These are phyloP conservation scores for Marcusenius ussheri DNA, from an alignment of 2,113 vertebrate genomes.

Conservation along the genomic window DNA sequence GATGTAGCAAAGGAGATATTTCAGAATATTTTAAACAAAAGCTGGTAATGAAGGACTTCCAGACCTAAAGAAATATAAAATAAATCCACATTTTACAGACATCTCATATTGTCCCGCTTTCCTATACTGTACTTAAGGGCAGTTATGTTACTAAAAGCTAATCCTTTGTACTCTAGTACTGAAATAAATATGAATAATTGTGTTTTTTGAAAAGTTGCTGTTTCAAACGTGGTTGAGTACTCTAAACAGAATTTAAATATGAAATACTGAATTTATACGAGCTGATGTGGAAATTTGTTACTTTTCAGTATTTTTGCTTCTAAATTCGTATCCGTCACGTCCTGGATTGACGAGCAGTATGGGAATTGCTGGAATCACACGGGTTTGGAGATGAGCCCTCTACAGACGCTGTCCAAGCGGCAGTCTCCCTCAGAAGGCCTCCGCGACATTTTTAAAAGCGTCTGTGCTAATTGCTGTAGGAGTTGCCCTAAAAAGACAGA, in stretches of 20 bases:
- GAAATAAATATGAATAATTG: background rate
- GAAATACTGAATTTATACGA: background rate
- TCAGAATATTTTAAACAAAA: background rate
- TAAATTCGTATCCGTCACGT: background rate
- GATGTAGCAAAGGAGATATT: background rate
- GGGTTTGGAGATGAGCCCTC: background rate
- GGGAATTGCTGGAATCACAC: background rate
- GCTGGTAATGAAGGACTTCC: background rate
- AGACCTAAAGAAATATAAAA: background rate
- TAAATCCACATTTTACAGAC: background rate
- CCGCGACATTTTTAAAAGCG: background rate
- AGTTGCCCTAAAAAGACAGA: background rate
- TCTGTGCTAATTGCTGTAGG: background rate
- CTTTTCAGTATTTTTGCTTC: background rate
- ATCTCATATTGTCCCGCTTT: background rate
- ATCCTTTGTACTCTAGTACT: background rate
- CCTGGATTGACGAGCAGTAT: background rate
- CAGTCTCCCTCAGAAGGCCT: background rate
- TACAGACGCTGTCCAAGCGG: background rate
- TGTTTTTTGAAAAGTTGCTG: background rate
- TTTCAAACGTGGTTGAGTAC: background rate
- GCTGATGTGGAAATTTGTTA: background rate
- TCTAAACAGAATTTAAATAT: background rate
- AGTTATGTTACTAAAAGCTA: background rate
- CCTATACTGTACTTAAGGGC: background rate